These are phyloP conservation scores for Ceriagrion tenellum DNA, from an alignment of 2,888 invertebrate genomes.

Conservation along the genomic window DNA sequence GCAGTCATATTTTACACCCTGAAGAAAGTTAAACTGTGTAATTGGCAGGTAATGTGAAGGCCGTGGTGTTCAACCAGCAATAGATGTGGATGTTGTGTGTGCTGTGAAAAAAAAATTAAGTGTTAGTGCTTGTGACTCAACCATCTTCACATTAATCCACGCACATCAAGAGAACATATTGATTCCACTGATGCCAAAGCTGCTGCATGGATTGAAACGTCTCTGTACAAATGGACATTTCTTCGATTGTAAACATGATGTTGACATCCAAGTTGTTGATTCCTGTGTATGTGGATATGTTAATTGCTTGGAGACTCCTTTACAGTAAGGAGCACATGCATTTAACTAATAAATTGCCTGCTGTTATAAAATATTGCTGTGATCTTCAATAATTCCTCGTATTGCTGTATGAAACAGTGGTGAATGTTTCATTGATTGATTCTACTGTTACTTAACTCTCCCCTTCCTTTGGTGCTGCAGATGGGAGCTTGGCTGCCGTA, in stretches of 20 bases:
- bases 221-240: not conserved
- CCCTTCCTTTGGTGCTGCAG: conserved; percentile 35
- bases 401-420: not conserved
- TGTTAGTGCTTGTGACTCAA: not conserved
- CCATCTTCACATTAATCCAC: not conserved
- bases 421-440: not conserved
- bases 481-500: conserved; percentile 23
- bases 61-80: not conserved
- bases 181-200: not conserved
- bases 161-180: no score
- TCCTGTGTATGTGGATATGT: not conserved
- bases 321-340: not conserved
- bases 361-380: not conserved
- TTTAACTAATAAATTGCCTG: not conserved
- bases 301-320: not conserved
- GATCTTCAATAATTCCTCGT: not conserved
- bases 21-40: not conserved
- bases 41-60: not conserved
- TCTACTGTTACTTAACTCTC: not conserved
- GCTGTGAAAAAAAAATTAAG: not conserved
- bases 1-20: not conserved
- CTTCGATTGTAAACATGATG: not conserved
- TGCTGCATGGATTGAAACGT: not conserved
- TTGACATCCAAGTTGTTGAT: not conserved
- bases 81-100: not conserved